Evolutionary conservation across 2,797 vertebrate species (phyloP).

Genomic region (Pampus argenteus): DNA sequence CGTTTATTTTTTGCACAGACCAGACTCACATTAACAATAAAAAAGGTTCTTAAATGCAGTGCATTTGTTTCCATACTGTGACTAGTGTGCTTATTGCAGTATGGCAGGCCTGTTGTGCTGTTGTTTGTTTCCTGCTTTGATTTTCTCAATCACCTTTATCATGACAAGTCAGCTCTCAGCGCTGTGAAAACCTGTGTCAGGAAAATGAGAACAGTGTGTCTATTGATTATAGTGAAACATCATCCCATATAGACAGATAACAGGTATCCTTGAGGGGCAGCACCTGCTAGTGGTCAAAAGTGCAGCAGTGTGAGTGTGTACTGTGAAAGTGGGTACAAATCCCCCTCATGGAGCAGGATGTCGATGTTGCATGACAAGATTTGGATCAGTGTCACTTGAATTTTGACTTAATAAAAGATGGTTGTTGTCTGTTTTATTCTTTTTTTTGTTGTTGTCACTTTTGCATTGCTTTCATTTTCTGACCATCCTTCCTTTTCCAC

Average conservation of each 20-base stretch:
- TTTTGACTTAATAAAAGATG: constrained; percentile 25
- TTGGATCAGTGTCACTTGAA: constrained; percentile 41
- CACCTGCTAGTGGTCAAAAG: constrained; percentile 23
- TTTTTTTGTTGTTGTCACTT: neutral
- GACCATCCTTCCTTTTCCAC: constrained; percentile 5
- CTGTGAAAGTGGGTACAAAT: constrained; percentile 26
- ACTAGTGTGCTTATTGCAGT: neutral
- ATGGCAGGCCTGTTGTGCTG: constrained; percentile 51
- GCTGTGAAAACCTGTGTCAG: constrained; percentile 85
- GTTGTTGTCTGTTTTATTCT: neutral
- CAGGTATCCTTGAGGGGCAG: constrained; percentile 59
- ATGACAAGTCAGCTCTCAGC: constrained; percentile 72
- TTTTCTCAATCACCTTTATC: constrained; percentile 77
- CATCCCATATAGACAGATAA: constrained; percentile 62
- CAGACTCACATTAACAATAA: neutral
- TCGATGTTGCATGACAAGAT: constrained; percentile 38
- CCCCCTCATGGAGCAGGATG: constrained; percentile 30
- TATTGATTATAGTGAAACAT: constrained; percentile 85
- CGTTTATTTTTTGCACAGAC: neutral
- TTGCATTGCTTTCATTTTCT: neutral
- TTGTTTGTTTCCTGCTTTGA: constrained; percentile 73
- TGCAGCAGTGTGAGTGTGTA: constrained; percentile 13
- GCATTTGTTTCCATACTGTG: neutral
- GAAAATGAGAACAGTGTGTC: constrained; percentile 83
- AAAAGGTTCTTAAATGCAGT: neutral